Evolutionary conservation across 2,113 vertebrate species (phyloP), one percentile per base, ranked within the genome.

Genomic region (Tricholaema leucomelas): DNA sequence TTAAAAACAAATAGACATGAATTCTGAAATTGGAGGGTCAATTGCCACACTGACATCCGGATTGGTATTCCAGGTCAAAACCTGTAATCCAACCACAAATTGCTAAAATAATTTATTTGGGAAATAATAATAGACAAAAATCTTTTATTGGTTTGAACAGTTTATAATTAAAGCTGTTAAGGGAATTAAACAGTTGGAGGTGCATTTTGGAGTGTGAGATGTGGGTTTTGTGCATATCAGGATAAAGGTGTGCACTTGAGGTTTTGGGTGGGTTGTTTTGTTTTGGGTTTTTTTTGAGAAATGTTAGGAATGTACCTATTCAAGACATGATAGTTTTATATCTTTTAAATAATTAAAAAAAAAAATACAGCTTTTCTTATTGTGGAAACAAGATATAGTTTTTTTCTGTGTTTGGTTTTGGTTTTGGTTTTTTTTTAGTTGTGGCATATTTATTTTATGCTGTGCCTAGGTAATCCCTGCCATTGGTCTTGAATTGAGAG

Each of bases 181-280:
- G 84, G 59, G 6, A 60, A 38, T 66, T 82, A 2, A 79, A 12
- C 4, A 4, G 12, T 42, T 42, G 12, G 40, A 13, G 40, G 15
- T 42, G 40, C 40, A 42, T 86, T 61, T 31, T n/a, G 66, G 50
- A 78, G 12, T 72, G 54, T 54, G 20, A 74, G 69, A 73, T 13
- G 8, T 20, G 4, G 31, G 19, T 56, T 82, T 61, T 35, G 10
- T 46, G 21, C 0, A 0, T 48, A 8, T 69, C 19, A 44, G 18
- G 12, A 69, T 59, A 36, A 67, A 88, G 74, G 3, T 61, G 3
- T 73, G 9, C 27, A 6, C n/a, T 58, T 78, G 44, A 8, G 3
- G 0, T 12, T 30, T 33, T 60, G 36, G 20, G 12, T 6, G 36
- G n/a, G n/a, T n/a, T n/a, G n/a, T n/a, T n/a, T n/a, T n/a, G 52